Evolutionary conservation across 2,113 vertebrate genomes (phyloP).

Genomic region (Falcunculus frontatus): DNA sequence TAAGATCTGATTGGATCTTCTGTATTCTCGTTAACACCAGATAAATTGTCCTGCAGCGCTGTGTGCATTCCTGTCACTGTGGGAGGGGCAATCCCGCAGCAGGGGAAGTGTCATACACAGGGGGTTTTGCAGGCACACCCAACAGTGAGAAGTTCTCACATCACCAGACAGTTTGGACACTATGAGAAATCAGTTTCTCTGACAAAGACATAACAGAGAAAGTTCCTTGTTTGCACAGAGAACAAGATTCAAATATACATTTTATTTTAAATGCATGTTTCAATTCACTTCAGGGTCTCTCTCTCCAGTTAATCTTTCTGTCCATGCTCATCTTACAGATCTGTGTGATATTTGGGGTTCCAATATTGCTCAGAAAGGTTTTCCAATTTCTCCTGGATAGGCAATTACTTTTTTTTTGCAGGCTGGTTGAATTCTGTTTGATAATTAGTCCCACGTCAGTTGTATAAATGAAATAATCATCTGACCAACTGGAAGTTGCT

Average conservation of each 20-base stretch:
- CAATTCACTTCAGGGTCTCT: background rate
- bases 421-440: constrained; percentile 60
- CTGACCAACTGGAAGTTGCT: constrained; percentile 85
- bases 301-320: constrained; percentile 50
- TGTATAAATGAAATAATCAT: constrained; percentile 80
- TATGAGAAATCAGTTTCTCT: background rate
- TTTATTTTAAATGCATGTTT: background rate
- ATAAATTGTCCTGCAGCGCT: background rate
- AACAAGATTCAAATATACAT: background rate
- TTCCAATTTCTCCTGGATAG: constrained; percentile 68
- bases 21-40: background rate
- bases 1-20: background rate
- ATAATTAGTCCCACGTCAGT: constrained; percentile 77
- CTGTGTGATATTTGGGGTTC: constrained; percentile 66
- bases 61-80: background rate
- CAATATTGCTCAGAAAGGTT: constrained; percentile 74
- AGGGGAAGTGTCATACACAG: background rate
- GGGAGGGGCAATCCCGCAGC: background rate
- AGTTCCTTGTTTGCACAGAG: background rate
- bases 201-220: background rate
- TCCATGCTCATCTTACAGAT: constrained; percentile 44
- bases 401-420: background rate
- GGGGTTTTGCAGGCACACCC: background rate
- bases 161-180: background rate
- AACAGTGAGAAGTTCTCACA: background rate